Evolutionary conservation across 2,797 vertebrate species (phyloP), one percentile per base, ranked within the genome.

Genomic region (Takifugu rubripes): DNA sequence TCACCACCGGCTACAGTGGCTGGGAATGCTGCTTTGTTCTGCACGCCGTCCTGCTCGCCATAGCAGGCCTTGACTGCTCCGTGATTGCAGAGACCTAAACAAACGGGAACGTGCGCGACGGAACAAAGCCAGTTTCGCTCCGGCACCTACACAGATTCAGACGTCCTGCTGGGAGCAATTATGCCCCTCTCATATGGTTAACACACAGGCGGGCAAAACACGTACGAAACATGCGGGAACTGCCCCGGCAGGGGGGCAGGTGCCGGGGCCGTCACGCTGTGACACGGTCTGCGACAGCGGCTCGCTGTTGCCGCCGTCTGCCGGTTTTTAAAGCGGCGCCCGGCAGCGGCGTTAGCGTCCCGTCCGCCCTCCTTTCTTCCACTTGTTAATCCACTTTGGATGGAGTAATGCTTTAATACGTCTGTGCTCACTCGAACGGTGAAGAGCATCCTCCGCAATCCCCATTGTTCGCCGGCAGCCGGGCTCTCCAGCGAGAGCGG

Each of bases 371-470:
- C 27, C 4, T 43, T 52, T 62, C 54, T 52, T 49, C 62, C 59
- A 66, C 66, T 56, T 49, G 49, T 66, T 69, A 52, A 52, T 50
- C 33, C 49, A 25, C 52, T 66, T 40, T 75, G 55, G 16, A 51
- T 29, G 15, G 31, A 51, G 52, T 3, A 25, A 50, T 48, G 26
- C 64, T 66, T 61, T 42, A 29, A 74, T 40, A 62, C 68, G 49
- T 31, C 47, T 65, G 70, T 76, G 72, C 78, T 78, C 49, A 24
- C 66, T 66, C 66, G 71, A 68, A 78, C 36, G 25, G 66, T 71
- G 47, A 57, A 3, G n/a, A 70, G 48, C 15, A 60, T 76, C 60
- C 50, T 26, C 65, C 43, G 16, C 1, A 16, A 54, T 66, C 57
- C 59, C 61, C 29, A 52, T 68, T 80, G 72, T 64, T 75, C 52